Base-by-base conservation (phyloP, 1,140 invertebrate species). In the Brachionus koreanus region DNA sequence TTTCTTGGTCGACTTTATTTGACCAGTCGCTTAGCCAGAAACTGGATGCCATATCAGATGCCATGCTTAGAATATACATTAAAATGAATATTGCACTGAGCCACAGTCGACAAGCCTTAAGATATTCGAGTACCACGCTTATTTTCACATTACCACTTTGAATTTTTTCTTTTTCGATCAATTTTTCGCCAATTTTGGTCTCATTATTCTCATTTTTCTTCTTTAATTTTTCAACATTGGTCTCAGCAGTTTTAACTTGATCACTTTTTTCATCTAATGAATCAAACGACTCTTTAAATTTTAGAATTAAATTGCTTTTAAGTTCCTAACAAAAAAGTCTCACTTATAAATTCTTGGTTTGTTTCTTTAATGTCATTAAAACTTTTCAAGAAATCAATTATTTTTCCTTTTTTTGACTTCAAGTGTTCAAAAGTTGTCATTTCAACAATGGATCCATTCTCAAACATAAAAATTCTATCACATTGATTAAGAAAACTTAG, bases 151-250 rank as follows among this genome's bases (percentile, higher is more conserved):
- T 46, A 12, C 79, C 79, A n/a, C 16, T 43, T 72, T 82, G 19
- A 23, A 82, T 82, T 67, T 82, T 69, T 72, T 82, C 79, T 82
- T 82, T 82, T 67, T 82, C 79, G 7, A 82, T 82, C 39, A 82
- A 69, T 82, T 82, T 82, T 72, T 69, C 79, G 3, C 57, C 57
- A 29, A 46, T 42, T 46, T 43, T 65, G 35, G 29, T 5, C 13
- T 7, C 7, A 39, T 35, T 12, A 6, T 42, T 61, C 2, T 52
- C 39, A 6, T 16, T 39, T 9, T 61, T 25, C 9, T 29, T 37
- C 25, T 37, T 57, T 19, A n/a, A 7, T 33, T 33, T 29, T 12
- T 42, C 23, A 23, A 13, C 12, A n/a, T 25, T 35, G 3, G 23
- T 33, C 43, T 25, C 39, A 67, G 57, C 23, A 13, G 3, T 25